phyloP scores from a whole-genome alignment of 2,797 vertebrate genomes.

The Danio jaintianensis region DNA sequence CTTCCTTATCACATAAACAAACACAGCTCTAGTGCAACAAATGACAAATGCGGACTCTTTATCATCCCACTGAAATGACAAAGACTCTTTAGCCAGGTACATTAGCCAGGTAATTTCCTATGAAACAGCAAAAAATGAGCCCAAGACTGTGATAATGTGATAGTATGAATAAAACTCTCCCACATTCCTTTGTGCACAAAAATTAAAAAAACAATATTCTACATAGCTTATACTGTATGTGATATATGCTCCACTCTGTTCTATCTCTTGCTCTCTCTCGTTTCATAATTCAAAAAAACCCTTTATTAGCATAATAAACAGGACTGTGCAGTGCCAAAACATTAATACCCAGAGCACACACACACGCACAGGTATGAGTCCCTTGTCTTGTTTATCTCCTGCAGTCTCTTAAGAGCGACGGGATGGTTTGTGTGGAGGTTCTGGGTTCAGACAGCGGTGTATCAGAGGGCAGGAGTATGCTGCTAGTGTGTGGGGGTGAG shows the following conservation, averaged over 20 bases:
- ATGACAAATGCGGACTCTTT: slow-evolving; percentile 8
- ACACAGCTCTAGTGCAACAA: slow-evolving; percentile 1
- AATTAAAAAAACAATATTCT: slow-evolving; percentile 14
- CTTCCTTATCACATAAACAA: slow-evolving; percentile 30
- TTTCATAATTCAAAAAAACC: slow-evolving; percentile 8
- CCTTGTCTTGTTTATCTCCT: slow-evolving; percentile 10
- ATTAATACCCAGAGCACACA: slow-evolving; percentile 9
- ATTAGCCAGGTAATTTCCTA: slow-evolving; percentile 46
- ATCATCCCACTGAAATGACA: slow-evolving; percentile 17
- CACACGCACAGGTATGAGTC: background rate
- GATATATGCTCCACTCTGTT: background rate
- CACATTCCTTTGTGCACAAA: background rate
- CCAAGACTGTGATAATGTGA: slow-evolving; percentile 11
- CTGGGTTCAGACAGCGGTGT: slow-evolving; percentile 8
- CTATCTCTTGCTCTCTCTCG: background rate
- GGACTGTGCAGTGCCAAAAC: background rate
- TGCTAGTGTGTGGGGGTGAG: background rate
- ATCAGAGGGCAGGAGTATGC: slow-evolving; percentile 25
- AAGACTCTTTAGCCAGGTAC: slow-evolving; percentile 11
- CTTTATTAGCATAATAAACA: slow-evolving; percentile 10
- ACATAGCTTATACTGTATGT: background rate
- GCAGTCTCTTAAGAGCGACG: background rate
- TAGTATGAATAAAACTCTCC: slow-evolving; percentile 4
- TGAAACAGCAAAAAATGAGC: slow-evolving; percentile 19
- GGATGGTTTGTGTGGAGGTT: background rate